phyloP scores from a whole-genome alignment of 2,113 vertebrate species.

The Motacilla tschutschensis region DNA sequence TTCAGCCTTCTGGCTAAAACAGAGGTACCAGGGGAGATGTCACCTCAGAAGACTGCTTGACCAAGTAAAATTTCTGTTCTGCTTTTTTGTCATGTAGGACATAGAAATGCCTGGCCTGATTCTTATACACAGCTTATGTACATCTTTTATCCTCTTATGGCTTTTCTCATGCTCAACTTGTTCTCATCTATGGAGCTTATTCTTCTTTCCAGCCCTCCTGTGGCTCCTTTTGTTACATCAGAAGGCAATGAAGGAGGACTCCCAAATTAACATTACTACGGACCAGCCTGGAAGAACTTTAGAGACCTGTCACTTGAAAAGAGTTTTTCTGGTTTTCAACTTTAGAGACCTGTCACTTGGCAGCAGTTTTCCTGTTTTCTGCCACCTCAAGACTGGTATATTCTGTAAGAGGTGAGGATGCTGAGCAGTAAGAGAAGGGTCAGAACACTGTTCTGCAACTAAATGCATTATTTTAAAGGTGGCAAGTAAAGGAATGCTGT shows the following conservation, averaged over 20 bases:
- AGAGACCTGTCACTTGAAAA: background rate
- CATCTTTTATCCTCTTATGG: background rate
- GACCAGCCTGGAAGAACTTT: background rate
- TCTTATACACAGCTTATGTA: background rate
- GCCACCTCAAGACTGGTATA: background rate
- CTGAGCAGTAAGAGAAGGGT: background rate
- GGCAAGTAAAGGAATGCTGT: background rate
- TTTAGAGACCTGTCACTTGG: background rate
- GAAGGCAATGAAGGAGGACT: background rate
- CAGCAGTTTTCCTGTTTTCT: background rate
- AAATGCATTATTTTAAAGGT: background rate
- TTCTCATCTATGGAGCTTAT: background rate
- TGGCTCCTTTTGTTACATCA: background rate
- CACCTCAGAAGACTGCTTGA: rapidly evolving
- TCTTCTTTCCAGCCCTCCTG: background rate
- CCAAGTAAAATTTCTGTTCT: background rate
- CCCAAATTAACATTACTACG: background rate
- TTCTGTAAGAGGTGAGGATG: background rate
- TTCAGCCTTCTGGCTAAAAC: background rate
- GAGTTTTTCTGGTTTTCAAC: background rate
- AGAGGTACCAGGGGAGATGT: background rate
- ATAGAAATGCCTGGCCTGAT: background rate
- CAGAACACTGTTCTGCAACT: background rate
- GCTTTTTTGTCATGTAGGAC: background rate
- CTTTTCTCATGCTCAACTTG: background rate